A percentile compares a stretch with the other conserved stretches of the same genome.
These are phyloP conservation scores for Centropyge bicolor DNA, from an alignment of 2,797 vertebrate species.

Conservation along the genomic window DNA sequence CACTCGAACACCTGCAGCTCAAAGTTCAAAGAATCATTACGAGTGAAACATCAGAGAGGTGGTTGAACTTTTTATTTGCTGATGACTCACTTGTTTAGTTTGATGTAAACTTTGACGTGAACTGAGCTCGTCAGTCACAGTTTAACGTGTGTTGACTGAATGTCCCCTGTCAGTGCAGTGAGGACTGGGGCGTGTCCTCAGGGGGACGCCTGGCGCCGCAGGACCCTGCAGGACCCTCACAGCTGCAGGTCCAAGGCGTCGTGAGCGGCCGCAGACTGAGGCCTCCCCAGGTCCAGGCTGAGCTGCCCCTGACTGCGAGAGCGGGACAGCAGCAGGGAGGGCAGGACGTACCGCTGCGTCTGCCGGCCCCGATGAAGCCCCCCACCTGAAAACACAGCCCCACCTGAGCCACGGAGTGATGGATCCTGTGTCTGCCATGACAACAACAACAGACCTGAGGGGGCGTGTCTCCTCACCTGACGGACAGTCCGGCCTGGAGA, in stretches of 20 bases:
- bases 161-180: too few relatives aligned
- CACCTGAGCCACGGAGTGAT: neutral
- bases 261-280: conserved; percentile 13
- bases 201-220: too few relatives aligned
- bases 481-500: conserved; percentile 50
- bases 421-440: too few relatives aligned
- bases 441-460: neutral
- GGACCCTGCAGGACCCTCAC: conserved; percentile 5
- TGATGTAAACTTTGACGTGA: too few relatives aligned
- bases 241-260: conserved; percentile 50
- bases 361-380: conserved; percentile 29
- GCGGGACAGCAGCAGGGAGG: conserved; percentile 61
- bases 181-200: too few relatives aligned
- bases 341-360: conserved; percentile 66
- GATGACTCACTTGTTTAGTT: too few relatives aligned
- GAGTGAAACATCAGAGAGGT: too few relatives aligned
- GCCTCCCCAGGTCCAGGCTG: conserved; percentile 46
- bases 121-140: too few relatives aligned
- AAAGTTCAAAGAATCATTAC: too few relatives aligned
- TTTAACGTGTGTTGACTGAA: too few relatives aligned
- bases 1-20: too few relatives aligned
- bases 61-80: too few relatives aligned
- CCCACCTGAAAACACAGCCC: conserved; percentile 48
- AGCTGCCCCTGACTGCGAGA: conserved; percentile 72
- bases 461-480: conserved; percentile 29